Evolutionary conservation across 2,797 vertebrate species (phyloP).

Genomic region (Passerculus sandwichensis): DNA sequence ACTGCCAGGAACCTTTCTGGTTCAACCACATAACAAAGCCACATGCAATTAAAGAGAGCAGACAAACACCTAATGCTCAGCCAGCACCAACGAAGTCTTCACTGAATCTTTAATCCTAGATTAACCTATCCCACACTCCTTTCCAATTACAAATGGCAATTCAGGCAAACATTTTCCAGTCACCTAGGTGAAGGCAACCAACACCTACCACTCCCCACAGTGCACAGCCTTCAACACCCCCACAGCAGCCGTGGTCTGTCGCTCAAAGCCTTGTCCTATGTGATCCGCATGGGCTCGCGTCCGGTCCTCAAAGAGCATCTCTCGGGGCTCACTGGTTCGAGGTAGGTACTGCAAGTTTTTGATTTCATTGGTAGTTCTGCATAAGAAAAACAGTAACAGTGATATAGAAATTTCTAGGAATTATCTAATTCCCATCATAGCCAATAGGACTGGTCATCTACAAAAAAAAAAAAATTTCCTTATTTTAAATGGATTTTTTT

Average conservation of each 20-base stretch:
- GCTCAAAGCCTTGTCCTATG: slow-evolving; percentile 97
- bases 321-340: slow-evolving; percentile 94
- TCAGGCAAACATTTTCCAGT: not conserved
- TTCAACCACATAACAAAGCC: not conserved
- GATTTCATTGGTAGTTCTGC: slow-evolving; percentile 97
- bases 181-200: not conserved
- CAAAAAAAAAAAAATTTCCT: not conserved
- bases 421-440: not conserved
- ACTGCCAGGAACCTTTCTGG: not conserved
- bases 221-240: slow-evolving; percentile 96
- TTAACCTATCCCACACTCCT: not conserved
- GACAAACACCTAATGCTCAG: not conserved
- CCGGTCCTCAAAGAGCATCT: slow-evolving; percentile 97
- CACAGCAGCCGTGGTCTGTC: slow-evolving; percentile 95
- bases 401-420: not conserved
- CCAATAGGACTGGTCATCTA: not conserved
- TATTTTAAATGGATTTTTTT: not conserved
- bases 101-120: not conserved
- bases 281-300: slow-evolving; percentile 97
- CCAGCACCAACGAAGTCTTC: not conserved
- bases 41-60: not conserved
- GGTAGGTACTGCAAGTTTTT: slow-evolving; percentile 99
- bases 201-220: slow-evolving; percentile 86
- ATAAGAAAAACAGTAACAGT: not conserved
- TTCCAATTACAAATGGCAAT: not conserved